Evolutionary conservation across 2,797 vertebrate genomes (phyloP).

Genomic region (Syngnathus rostellatus): DNA sequence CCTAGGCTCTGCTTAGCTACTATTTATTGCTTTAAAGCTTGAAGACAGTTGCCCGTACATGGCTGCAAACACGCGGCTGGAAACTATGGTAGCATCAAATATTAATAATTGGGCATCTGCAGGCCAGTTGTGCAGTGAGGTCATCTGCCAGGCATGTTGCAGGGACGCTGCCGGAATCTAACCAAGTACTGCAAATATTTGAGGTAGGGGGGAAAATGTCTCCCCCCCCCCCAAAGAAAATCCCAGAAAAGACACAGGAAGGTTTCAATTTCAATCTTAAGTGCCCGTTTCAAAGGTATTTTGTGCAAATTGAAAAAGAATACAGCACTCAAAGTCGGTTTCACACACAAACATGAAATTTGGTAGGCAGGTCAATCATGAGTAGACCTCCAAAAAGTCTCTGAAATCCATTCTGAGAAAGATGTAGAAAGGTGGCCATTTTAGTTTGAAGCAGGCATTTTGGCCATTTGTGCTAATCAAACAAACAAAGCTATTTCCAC

Average conservation of each 20-base stretch:
- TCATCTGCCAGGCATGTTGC: slow-evolving; percentile 45
- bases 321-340: too few relatives aligned
- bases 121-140: slow-evolving; percentile 33
- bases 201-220: neutral
- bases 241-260: too few relatives aligned
- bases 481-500: neutral
- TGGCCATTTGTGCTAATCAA: too few relatives aligned
- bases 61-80: slow-evolving; percentile 41
- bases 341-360: neutral
- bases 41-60: slow-evolving; percentile 46
- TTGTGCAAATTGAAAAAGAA: too few relatives aligned
- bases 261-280: too few relatives aligned
- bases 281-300: too few relatives aligned
- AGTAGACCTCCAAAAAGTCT: neutral
- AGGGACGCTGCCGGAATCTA: neutral
- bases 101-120: slow-evolving; percentile 51
- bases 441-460: too few relatives aligned
- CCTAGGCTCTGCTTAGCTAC: slow-evolving; percentile 48
- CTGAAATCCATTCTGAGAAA: too few relatives aligned
- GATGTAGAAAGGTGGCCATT: too few relatives aligned
- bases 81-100: slow-evolving; percentile 60
- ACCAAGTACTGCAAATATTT: neutral
- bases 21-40: slow-evolving; percentile 71
- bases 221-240: too few relatives aligned
- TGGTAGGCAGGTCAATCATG: neutral